Conservation (phyloP, 2,888 invertebrate species). For the Scelioninae gen. 1 region DNA sequence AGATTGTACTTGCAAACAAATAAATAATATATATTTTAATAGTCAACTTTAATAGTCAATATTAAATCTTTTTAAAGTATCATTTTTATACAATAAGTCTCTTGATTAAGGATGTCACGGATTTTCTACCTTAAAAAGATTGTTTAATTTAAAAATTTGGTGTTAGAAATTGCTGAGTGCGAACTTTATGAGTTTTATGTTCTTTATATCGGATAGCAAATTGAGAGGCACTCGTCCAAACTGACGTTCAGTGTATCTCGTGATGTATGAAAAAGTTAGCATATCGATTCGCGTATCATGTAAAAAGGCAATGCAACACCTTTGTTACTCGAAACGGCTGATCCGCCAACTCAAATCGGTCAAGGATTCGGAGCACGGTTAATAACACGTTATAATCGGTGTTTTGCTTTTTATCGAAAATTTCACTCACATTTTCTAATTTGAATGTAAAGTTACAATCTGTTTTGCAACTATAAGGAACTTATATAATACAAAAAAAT, state of each 20-base stretch:
- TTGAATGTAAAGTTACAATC: background rate
- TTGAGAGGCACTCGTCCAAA: conserved; percentile 40
- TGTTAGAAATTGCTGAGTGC: conserved; percentile 4
- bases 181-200: conserved; percentile 12
- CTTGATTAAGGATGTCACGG: too few relatives aligned
- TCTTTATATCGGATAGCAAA: conserved; percentile 28
- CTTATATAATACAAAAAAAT: too few relatives aligned
- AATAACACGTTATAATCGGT: conserved; percentile 39
- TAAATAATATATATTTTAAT: too few relatives aligned
- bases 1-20: too few relatives aligned
- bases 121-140: too few relatives aligned
- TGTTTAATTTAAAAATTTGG: background rate
- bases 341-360: conserved; percentile 53
- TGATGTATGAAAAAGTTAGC: conserved; percentile 26
- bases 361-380: conserved; percentile 50
- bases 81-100: too few relatives aligned
- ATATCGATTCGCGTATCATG: conserved; percentile 44
- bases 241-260: conserved; percentile 15
- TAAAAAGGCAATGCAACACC: conserved; percentile 36
- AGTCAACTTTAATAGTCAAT: too few relatives aligned
- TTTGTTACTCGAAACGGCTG: conserved; percentile 51
- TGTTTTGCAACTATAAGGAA: too few relatives aligned
- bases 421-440: conserved; percentile 2
- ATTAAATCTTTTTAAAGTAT: too few relatives aligned
- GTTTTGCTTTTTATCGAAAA: conserved; percentile 23